Base-by-base conservation (phyloP, 2,797 vertebrate genomes). In the Lerista edwardsae region DNA sequence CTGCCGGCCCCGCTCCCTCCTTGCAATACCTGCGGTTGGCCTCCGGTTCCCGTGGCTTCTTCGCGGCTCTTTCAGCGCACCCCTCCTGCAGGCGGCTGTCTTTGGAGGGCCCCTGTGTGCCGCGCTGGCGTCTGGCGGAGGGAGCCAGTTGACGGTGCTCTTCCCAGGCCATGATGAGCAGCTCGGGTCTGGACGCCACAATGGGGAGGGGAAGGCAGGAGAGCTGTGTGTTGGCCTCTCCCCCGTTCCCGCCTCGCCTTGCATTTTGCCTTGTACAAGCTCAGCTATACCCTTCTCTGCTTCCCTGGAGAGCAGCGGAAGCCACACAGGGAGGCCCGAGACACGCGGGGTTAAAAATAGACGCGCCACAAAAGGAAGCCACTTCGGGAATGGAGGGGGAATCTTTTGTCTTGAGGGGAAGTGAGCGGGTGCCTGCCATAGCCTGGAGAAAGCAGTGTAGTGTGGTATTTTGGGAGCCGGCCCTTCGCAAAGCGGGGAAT, bases 291-390 rank as follows among this genome's bases (percentile, higher is more conserved):
- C 79, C 39, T 57, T 77, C 75, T 1, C 1, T 12, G 2, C 12
- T 47, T 93, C 92, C 87, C 89, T 36, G 0, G 86, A 87, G 89
- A 91, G 69, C 17, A 47, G 84, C 90, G 80, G 87, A 87, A 91
- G 88, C 88, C 85, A 87, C 44, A 15, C 85, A 86, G 87, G 92
- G 91, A 91, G 92, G 83, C 91, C 81, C 78, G 90, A 83, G 41
- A 86, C n/a, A n/a, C 89, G 72, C 6, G 75, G 87, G 92, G 86
- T 93, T 93, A 93, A 92, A 93, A 94, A 93, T 94, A 93, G 93
- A 81, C 0, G 0, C 82, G 44, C 76, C 83, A 83, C 89, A 90
- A 85, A 86, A 41, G 87, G 85, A 75, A 75, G 75, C 86, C 84
- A 89, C 25, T 29, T 47, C n/a, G 1, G 71, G 79, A 86, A 74